A percentile compares a stretch with the other conserved stretches of the same genome.
These are phyloP conservation scores for Tribolium freemani DNA, from an alignment of 2,888 invertebrate species.

Conservation along the genomic window DNA sequence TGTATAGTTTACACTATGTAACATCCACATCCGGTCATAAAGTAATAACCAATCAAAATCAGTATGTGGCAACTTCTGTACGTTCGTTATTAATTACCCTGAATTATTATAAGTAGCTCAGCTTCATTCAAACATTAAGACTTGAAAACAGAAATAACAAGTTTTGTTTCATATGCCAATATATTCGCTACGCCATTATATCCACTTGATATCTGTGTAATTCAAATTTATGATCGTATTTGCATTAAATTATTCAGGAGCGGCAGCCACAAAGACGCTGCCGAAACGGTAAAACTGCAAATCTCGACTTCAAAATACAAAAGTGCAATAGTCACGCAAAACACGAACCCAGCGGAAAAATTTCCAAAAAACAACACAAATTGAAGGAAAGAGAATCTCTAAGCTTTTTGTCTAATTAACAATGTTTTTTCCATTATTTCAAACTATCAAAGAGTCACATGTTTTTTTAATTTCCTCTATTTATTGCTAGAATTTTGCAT, in stretches of 20 bases:
- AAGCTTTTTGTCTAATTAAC: no score
- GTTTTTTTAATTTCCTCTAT: no score
- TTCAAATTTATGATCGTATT: conserved; percentile 26
- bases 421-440: no score
- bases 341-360: no score
- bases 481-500: no score
- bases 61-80: conserved; percentile 53
- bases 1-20: conserved; percentile 57
- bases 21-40: conserved; percentile 57
- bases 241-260: conserved; percentile 28
- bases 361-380: no score
- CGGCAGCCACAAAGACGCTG: conserved; percentile 14
- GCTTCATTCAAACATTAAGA: conserved; percentile 24
- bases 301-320: conserved; percentile 5
- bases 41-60: conserved; percentile 57
- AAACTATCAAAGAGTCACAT: no score
- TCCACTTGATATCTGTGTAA: conserved; percentile 23
- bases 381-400: no score
- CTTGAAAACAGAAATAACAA: conserved; percentile 24
- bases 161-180: conserved; percentile 31
- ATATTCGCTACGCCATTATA: conserved; percentile 17
- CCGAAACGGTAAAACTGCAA: conserved; percentile 16
- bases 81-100: conserved; percentile 50
- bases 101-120: conserved; percentile 48
- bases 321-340: background rate